Evolutionary conservation across 2,797 vertebrate species (phyloP), one percentile per base, ranked within the genome.

Genomic region (Alosa sapidissima): DNA sequence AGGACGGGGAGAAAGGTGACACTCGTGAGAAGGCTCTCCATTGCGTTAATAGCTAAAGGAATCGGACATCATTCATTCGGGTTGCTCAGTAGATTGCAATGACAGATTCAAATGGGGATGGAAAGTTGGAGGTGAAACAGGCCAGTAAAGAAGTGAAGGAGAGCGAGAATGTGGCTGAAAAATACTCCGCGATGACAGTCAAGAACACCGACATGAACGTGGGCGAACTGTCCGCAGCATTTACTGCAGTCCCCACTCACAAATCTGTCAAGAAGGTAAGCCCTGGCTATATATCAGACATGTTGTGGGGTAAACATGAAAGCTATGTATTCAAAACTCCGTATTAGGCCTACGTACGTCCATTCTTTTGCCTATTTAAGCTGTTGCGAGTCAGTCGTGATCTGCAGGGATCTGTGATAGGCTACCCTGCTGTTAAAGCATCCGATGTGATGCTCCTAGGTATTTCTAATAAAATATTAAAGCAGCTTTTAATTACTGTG

Each of bases 261-360:
- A 96, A 96, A 89, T 93, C 95, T 87, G 94, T 96, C 88, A 96
- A 96, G 91, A 96, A 96, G 95, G 96, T 96, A 93, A 92, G 95
- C 72, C 72, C 14, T 78, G 7, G 72, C 16, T 78, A 45, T 78
- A 19, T 10, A 47, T 10, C 72, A 78, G 41, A 47, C 72, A 78
- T 65, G 81, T 72, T 87, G 28, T 13, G 52, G 83, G 81, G 41
- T 83, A 72, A 86, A 86, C 75, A 68, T 81, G 45, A 62, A 45
- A 16, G 68, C 82, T 19, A 48, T 81, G n/a, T 75, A 75, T 49
- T 41, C 24, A 72, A 54, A 82, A 86, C 72, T 72, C 78, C 6
- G 72, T 28, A 68, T 51, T 60, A 36, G 24, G 36, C 51, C 49
- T 60, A 5, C 55, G 52, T 28, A 28, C 41, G 72, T 78, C n/a